Percentiles rank a stretch among this genome's conserved stretches.
Evolutionary conservation across 2,797 vertebrate species (phyloP).

Genomic region (Oryzias dopingdopingensis): DNA sequence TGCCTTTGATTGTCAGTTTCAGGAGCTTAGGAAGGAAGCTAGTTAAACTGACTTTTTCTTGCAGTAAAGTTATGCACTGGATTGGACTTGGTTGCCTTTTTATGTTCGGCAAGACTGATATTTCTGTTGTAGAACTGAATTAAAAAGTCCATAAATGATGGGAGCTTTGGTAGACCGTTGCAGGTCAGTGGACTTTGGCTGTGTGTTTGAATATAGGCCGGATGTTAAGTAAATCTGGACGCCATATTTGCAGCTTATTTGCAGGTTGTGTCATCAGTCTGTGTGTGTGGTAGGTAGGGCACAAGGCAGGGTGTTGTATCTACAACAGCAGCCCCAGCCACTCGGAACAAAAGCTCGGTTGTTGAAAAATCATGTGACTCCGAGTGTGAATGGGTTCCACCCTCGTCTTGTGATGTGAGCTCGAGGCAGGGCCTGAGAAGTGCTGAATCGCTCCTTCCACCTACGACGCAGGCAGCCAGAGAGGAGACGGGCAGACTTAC

Average conservation of each 20-base stretch:
- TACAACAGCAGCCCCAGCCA: slow-evolving; percentile 61
- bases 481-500: background rate
- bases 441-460: slow-evolving; percentile 68
- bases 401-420: slow-evolving; percentile 73
- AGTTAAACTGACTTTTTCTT: too few species aligned
- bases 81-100: too few species aligned
- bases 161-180: background rate
- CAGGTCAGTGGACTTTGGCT: slow-evolving; percentile 1
- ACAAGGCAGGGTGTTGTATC: slow-evolving; percentile 75
- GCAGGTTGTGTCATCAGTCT: slow-evolving; percentile 22
- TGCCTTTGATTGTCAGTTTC: too few species aligned
- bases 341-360: slow-evolving; percentile 78
- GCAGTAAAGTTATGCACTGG: too few species aligned
- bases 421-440: slow-evolving; percentile 63
- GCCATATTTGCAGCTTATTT: slow-evolving; percentile 35
- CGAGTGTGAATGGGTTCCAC: slow-evolving; percentile 46
- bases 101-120: background rate
- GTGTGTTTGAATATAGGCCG: slow-evolving; percentile 1
- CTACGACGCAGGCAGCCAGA: slow-evolving; percentile 34
- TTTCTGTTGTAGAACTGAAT: background rate
- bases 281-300: slow-evolving; percentile 36
- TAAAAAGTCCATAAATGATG: background rate
- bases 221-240: slow-evolving; percentile 28
- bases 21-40: too few species aligned
- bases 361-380: slow-evolving; percentile 75